Percentiles rank a stretch among this genome's conserved stretches.
phyloP scores from a whole-genome alignment of 2,888 invertebrate genomes.

The Ceriagrion tenellum region DNA sequence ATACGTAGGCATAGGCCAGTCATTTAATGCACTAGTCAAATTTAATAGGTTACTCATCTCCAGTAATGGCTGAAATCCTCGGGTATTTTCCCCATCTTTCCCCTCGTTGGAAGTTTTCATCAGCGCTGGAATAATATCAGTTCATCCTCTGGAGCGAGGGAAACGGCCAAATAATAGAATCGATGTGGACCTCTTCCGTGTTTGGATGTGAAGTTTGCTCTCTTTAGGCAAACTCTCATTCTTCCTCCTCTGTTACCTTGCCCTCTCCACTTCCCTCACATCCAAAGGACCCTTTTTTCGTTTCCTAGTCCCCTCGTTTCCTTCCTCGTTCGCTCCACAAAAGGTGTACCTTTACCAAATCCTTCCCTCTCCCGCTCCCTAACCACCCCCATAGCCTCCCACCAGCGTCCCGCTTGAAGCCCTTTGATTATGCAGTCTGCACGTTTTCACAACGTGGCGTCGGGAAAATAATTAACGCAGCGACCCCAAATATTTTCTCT shows the following conservation, averaged over 20 bases:
- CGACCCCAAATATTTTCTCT: constrained; percentile 51
- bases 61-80: background rate
- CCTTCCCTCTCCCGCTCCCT: background rate
- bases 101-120: background rate
- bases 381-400: background rate
- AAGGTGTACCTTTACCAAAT: background rate
- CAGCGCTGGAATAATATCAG: background rate
- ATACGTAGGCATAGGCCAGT: too few species aligned
- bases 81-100: background rate
- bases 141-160: background rate
- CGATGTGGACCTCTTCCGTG: background rate
- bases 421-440: constrained; percentile 31
- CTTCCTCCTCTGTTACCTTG: background rate
- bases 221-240: background rate
- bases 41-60: background rate
- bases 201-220: constrained; percentile 21
- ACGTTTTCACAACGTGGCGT: background rate
- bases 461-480: constrained; percentile 42
- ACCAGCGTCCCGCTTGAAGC: background rate
- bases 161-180: background rate
- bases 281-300: background rate
- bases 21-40: too few species aligned
- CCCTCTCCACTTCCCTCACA: background rate
- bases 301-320: background rate
- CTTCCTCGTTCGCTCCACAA: background rate